Conservation (phyloP, 2,888 invertebrate species). For the Anorthoa munda region DNA sequence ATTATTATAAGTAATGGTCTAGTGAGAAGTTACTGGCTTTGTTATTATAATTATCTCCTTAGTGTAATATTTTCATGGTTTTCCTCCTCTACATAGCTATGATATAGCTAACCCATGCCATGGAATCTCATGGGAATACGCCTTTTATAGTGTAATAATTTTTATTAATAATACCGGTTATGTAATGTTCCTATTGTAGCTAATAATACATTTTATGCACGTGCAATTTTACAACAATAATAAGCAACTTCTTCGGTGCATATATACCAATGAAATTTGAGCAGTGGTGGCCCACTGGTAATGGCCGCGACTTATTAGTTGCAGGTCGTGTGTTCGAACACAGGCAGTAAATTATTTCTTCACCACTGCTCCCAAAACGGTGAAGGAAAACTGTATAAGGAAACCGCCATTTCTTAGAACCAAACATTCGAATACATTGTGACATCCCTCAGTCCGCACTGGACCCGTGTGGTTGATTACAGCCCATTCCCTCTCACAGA, state of each 20-base stretch:
- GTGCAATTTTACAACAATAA: not conserved
- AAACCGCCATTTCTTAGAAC: no score
- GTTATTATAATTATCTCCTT: conserved; percentile 39
- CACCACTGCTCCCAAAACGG: no score
- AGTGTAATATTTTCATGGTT: conserved; percentile 27
- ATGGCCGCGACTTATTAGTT: no score
- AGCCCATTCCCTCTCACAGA: no score
- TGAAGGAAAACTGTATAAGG: no score
- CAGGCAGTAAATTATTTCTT: no score
- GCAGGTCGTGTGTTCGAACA: no score
- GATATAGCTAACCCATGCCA: not conserved
- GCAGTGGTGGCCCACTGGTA: no score
- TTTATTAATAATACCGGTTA: not conserved
- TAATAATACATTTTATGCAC: not conserved
- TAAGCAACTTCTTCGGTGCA: not conserved
- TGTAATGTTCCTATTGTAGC: not conserved
- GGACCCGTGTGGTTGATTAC: no score
- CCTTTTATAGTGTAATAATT: not conserved
- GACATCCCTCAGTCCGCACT: no score
- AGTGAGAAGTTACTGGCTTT: conserved; percentile 45
- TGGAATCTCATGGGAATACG: not conserved
- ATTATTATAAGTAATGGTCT: conserved; percentile 53
- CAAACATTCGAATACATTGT: no score
- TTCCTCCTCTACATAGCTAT: conserved; percentile 14
- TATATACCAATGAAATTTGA: not conserved